Conservation (phyloP, 2,888 invertebrate species). For the Spialia ferax region DNA sequence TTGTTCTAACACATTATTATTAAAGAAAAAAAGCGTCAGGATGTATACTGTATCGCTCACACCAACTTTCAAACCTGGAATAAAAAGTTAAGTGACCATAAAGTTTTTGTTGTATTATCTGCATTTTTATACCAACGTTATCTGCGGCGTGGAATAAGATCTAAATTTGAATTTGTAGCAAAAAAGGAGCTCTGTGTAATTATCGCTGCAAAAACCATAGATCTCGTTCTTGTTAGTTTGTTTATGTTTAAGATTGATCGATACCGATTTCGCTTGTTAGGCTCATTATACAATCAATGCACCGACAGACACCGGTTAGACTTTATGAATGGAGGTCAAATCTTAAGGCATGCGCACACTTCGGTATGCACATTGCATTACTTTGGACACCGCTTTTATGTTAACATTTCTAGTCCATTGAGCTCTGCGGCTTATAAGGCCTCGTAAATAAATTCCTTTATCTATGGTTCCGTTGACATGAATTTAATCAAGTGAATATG, state of each 20-base stretch:
- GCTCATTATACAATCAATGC: conserved; percentile 32
- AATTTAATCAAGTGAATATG: not conserved
- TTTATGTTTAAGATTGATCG: conserved; percentile 27
- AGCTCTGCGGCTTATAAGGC: conserved; percentile 1
- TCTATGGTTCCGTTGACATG: not conserved
- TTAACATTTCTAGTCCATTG: conserved; percentile 5
- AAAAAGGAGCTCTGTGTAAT: conserved; percentile 13
- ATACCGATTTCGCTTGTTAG: conserved; percentile 27
- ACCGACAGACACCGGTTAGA: conserved; percentile 30
- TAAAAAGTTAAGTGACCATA: conserved; percentile 50
- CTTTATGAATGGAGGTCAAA: conserved; percentile 26
- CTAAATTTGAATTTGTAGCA: conserved; percentile 24
- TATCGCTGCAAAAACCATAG: conserved; percentile 24
- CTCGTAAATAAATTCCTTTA: conserved; percentile 1
- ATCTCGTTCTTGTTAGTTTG: conserved; percentile 18
- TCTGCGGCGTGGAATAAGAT: conserved; percentile 11
- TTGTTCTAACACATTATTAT: conserved; percentile 56
- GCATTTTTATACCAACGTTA: conserved; percentile 19
- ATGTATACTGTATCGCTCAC: conserved; percentile 13
- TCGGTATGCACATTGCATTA: not conserved
- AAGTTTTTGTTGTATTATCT: conserved; percentile 45
- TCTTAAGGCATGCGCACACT: conserved; percentile 11
- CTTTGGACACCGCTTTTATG: not conserved
- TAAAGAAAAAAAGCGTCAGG: conserved; percentile 32
- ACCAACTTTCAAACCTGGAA: conserved; percentile 21